Conservation (phyloP, 1,140 invertebrate genomes). For the Episyrphus balteatus region DNA sequence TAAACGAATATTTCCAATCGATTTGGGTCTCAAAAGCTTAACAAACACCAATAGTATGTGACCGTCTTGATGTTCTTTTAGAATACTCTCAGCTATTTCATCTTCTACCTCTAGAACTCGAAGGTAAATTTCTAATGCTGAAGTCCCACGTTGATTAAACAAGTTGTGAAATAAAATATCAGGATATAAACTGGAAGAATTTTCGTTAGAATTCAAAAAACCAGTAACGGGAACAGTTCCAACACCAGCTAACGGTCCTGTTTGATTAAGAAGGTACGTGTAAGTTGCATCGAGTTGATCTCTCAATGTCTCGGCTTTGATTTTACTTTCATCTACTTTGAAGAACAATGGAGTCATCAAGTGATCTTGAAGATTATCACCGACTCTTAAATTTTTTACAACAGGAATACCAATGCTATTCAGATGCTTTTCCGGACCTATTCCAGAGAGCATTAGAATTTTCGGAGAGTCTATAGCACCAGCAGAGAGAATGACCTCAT, state of each 20-base stretch:
- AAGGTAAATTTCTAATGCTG: too few species aligned
- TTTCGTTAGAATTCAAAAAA: slow-evolving; percentile 19
- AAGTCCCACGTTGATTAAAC: slow-evolving; percentile 9
- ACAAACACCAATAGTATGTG: slow-evolving; percentile 43
- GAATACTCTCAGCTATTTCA: too few species aligned
- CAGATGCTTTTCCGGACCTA: slow-evolving; percentile 41
- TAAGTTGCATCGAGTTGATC: slow-evolving; percentile 16
- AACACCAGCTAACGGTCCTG: slow-evolving; percentile 43
- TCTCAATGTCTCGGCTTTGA: slow-evolving; percentile 7
- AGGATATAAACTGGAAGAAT: slow-evolving; percentile 18
- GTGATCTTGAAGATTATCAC: slow-evolving; percentile 48
- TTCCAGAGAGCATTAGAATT: slow-evolving; percentile 43
- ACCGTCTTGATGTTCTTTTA: too few species aligned
- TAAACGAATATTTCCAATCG: slow-evolving; percentile 54
- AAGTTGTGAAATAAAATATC: slow-evolving; percentile 29
- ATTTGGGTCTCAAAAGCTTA: slow-evolving; percentile 60
- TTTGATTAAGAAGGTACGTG: slow-evolving; percentile 22
- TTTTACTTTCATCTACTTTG: slow-evolving; percentile 9
- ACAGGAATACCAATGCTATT: slow-evolving; percentile 35
- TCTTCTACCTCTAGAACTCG: too few species aligned
- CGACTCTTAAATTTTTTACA: slow-evolving; percentile 45
- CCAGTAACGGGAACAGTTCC: slow-evolving; percentile 17
- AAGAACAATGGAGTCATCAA: slow-evolving; percentile 34
- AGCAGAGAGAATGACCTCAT: slow-evolving; percentile 46
- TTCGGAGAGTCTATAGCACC: slow-evolving; percentile 44